Evolutionary conservation across 2,113 vertebrate genomes (phyloP), one percentile per base, ranked within the genome.

Genomic region (Syngnathus scovelli): DNA sequence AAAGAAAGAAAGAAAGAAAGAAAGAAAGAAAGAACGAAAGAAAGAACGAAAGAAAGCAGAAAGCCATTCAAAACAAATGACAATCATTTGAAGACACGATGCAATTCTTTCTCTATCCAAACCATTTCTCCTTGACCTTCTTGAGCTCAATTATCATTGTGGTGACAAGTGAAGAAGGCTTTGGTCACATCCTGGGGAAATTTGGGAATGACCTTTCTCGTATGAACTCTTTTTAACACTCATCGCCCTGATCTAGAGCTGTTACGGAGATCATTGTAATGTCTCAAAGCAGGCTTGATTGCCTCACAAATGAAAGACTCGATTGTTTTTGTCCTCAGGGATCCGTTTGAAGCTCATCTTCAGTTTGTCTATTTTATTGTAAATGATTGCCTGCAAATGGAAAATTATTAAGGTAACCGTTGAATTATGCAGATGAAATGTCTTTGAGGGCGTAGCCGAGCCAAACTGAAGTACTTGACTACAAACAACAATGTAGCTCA

Each of bases 401-500:
- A 3, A 3, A 52, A 21, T 52, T 21, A 2, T 52, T 21, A 21
- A 21, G n/a, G 19, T 52, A 1, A 52, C 27, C 27, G 1, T n/a
- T 52, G 16, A 21, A 52, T n/a, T n/a, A n/a, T 21, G 46, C 5
- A 16, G 46, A 48, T 48, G 46, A 48, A 48, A 48, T 16, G 18
- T 48, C 46, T 33, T 33, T 33, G 27, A 33, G 27, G 0, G 27
- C 27, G 27, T 33, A 33, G 27, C 27, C 27, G 2, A 27, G 27
- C 27, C 27, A 27, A 27, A 3, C 27, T 60, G 18, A 61, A 41
- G 41, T 21, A 6, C 6, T 43, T 61, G 10, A 61, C 21, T 15
- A 4, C 5, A 7, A 43, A 43, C 23, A 44, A 38, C 3, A 46
- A 49, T 64, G 52, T 55, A 27, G 10, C 23, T 15, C 73, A 87